A percentile compares a stretch with the other conserved stretches of the same genome.
phyloP scores from a whole-genome alignment of 2,113 vertebrate genomes.

The Hemicordylus capensis region DNA sequence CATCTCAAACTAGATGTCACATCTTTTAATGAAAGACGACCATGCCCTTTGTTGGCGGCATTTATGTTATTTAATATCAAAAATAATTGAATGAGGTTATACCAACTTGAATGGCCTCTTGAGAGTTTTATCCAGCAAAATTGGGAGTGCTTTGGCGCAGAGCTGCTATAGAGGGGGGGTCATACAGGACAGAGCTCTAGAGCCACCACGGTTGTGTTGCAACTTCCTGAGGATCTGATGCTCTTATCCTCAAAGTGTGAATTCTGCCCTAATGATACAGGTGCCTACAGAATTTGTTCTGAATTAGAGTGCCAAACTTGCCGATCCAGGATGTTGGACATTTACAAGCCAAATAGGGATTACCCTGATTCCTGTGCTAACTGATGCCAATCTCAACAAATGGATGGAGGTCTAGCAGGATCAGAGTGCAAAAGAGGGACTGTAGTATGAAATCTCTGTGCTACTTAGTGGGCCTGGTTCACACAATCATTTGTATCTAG shows the following conservation, averaged over 20 bases:
- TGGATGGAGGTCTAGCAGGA: background rate
- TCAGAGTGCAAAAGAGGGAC: background rate
- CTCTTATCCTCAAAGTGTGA: too few species aligned
- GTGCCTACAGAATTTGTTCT: background rate
- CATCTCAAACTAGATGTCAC: conserved; percentile 22
- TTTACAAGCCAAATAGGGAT: background rate
- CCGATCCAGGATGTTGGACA: background rate
- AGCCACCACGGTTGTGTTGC: conserved; percentile 20
- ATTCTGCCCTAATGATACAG: conserved; percentile 3
- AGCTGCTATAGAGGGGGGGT: conserved; percentile 29
- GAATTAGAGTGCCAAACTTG: background rate
- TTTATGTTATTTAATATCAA: conserved; percentile 53
- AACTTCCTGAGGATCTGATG: conserved; percentile 11
- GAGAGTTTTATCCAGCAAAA: conserved; percentile 31
- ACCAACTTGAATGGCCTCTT: conserved; percentile 25
- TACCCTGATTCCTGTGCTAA: too few species aligned
- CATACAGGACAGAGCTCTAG: conserved; percentile 21
- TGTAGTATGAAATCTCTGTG: background rate
- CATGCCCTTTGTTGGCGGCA: conserved; percentile 31
- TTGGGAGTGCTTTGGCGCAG: conserved; percentile 13
- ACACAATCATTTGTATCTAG: too few species aligned
- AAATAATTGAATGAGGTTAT: conserved; percentile 45
- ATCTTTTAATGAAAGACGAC: conserved; percentile 39
- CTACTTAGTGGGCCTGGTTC: too few species aligned
- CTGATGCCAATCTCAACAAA: background rate